Evolutionary conservation across 2,888 invertebrate genomes (phyloP).

Genomic region (Elmis aenea): DNA sequence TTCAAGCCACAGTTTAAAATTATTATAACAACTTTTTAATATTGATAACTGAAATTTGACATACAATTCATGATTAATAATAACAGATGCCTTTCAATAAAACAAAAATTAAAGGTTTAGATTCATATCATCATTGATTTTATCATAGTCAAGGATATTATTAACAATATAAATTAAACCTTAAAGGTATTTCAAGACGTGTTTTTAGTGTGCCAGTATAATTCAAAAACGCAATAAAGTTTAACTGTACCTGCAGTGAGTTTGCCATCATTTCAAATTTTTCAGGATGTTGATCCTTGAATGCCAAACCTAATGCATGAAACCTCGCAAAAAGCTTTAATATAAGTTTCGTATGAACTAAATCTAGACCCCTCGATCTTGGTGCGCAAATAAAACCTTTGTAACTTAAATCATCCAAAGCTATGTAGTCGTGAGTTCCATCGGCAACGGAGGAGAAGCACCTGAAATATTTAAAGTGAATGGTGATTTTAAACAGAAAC

Average conservation of each 20-base stretch:
- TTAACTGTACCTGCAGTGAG: conserved; percentile 32
- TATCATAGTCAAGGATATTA: background rate
- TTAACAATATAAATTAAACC: conserved; percentile 2
- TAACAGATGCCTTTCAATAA: too few species aligned
- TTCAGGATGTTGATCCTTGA: conserved; percentile 41
- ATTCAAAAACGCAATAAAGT: too few species aligned
- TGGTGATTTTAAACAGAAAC: conserved; percentile 1
- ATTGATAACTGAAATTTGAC: too few species aligned
- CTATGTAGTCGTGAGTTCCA: conserved; percentile 46
- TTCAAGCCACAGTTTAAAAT: too few species aligned
- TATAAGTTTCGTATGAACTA: conserved; percentile 36
- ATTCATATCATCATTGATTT: conserved; percentile 6
- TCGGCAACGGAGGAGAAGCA: conserved; percentile 41
- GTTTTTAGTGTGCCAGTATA: conserved; percentile 6
- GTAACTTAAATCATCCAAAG: conserved; percentile 42
- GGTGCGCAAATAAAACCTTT: conserved; percentile 37
- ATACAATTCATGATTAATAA: too few species aligned
- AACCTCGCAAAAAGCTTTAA: conserved; percentile 45
- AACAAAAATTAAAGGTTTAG: too few species aligned
- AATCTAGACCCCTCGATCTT: conserved; percentile 36
- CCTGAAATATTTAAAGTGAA: conserved; percentile 22
- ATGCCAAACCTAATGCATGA: conserved; percentile 47
- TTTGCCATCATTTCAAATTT: conserved; percentile 35
- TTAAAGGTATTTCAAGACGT: conserved; percentile 8
- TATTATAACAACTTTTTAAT: too few species aligned